These are phyloP conservation scores for Phlogophora meticulosa DNA, from an alignment of 2,888 invertebrate genomes.

Conservation along the genomic window DNA sequence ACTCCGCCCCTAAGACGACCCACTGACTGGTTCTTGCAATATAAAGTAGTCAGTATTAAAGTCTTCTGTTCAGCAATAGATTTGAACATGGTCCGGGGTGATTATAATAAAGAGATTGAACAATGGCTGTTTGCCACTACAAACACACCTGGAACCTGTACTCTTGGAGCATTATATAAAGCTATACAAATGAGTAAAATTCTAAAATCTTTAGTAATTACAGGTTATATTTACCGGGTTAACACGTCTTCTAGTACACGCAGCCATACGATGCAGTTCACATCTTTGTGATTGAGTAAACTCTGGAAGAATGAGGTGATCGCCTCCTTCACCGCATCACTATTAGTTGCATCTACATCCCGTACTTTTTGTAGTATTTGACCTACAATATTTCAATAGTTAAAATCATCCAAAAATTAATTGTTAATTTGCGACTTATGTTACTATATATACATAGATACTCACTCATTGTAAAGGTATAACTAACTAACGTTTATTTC, in stretches of 20 bases:
- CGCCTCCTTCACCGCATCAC: constrained; percentile 83
- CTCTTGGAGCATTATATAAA: neutral
- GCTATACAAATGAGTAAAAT: neutral
- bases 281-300: constrained; percentile 74
- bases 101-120: neutral
- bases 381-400: constrained; percentile 72
- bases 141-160: neutral
- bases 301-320: constrained; percentile 80
- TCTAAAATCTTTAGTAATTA: neutral
- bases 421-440: neutral
- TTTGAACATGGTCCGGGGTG: neutral
- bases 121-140: neutral
- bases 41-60: neutral
- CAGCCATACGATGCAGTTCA: constrained; percentile 77
- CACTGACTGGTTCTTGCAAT: neutral
- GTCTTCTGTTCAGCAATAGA: too few species aligned
- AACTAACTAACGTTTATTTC: constrained; percentile 9
- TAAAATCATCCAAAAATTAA: neutral
- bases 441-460: neutral
- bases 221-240: constrained; percentile 84
- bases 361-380: constrained; percentile 81
- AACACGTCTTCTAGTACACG: constrained; percentile 77
- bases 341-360: constrained; percentile 82
- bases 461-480: constrained; percentile 68
- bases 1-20: too few species aligned